Evolutionary conservation across 2,888 invertebrate genomes (phyloP).

Genomic region (Tetragonula carbonaria): DNA sequence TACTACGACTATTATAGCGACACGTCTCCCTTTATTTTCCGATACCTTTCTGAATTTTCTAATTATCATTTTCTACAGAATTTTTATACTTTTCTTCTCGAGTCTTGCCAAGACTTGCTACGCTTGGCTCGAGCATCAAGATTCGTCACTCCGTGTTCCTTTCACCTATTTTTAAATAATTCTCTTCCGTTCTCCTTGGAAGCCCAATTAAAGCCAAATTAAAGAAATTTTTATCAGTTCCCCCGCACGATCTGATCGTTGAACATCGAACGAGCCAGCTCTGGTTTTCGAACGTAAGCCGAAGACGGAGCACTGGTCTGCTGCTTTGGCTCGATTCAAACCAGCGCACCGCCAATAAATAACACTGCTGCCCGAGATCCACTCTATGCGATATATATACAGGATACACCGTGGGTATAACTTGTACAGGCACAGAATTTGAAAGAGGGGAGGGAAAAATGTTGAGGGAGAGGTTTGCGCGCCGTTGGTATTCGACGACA

Average conservation of each 20-base stretch:
- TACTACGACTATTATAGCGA: no score
- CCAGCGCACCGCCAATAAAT: slow-evolving; percentile 77
- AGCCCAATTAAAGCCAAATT: slow-evolving; percentile 30
- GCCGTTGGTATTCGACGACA: not conserved
- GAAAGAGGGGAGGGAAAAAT: not conserved
- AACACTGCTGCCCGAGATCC: slow-evolving; percentile 75
- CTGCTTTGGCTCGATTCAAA: slow-evolving; percentile 64
- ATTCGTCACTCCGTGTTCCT: not conserved
- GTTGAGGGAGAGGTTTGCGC: not conserved
- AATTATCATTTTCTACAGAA: not conserved
- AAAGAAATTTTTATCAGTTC: slow-evolving; percentile 17
- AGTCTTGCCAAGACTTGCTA: no score
- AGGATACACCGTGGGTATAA: slow-evolving; percentile 59
- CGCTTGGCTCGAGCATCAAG: no score
- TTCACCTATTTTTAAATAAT: not conserved
- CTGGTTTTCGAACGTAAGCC: slow-evolving; percentile 63
- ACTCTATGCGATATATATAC: slow-evolving; percentile 71
- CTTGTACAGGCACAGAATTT: slow-evolving; percentile 42
- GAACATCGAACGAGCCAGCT: slow-evolving; percentile 35
- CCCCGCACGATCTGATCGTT: slow-evolving; percentile 9
- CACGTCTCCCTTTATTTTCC: not conserved
- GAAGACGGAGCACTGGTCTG: slow-evolving; percentile 67
- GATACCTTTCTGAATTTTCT: not conserved
- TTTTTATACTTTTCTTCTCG: no score
- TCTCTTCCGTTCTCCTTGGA: not conserved